Base-by-base conservation (phyloP, 1,140 invertebrate genomes). In the Aphaenogaster rudis region DNA sequence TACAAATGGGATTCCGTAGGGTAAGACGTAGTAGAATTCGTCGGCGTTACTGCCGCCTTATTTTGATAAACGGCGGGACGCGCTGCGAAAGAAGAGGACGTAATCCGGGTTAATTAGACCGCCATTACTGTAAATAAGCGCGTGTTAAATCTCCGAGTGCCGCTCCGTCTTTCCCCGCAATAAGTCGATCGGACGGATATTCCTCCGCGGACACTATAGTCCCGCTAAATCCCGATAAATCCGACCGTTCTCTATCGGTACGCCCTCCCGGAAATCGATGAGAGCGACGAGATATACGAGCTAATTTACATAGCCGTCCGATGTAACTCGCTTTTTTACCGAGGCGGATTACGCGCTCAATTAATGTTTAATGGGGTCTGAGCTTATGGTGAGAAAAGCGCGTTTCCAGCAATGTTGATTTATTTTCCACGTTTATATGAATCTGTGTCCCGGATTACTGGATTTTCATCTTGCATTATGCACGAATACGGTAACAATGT, bases 31-130 rank as follows among this genome's bases (percentile, higher is more conserved):
- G 36, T 50, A 28, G 48, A 64, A 59, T 66, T 57, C 36, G 33
- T 9, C 52, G 57, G 33, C 64, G 36, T 87, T 82, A 39, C 8
- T 8, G n/a, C n/a, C 17, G 39, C 42, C 33, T 84, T 87, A 84
- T 76, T 87, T 84, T 82, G 64, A 86, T 63, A 81, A 86, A 86
- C 64, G 52, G 33, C 13, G 52, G n/a, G n/a, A 21, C 28, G 59
- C n/a, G 39, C 21, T 15, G n/a, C n/a, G 2, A 67, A 69, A 45
- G 63, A 67, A 48, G 50, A 48, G 11, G 42, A n/a, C 21, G 39
- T 85, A 87, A 87, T 87, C 86, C 52, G 28, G 52, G 80, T 86
- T 87, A 87, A 87, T 87, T 87, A 85, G 80, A 85, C 69, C 63
- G 69, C 61, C 63, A 85, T 87, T 87, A 87, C 54, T 50, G 69